Percentiles rank a stretch among this genome's conserved stretches.
These are phyloP conservation scores for Nomada fabriciana DNA, from an alignment of 2,888 invertebrate species.

Conservation along the genomic window DNA sequence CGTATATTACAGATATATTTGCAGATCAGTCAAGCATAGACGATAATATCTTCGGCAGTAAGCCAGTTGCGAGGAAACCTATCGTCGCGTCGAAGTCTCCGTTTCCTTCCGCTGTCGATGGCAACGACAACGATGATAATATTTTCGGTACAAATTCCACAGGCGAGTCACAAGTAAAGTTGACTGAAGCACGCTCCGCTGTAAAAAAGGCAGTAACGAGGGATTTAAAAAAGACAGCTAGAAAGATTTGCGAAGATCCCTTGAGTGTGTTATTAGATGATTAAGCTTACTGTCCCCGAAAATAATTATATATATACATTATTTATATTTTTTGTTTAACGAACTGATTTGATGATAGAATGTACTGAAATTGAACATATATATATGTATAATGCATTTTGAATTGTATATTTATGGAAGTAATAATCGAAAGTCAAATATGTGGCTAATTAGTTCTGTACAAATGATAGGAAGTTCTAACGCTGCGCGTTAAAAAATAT, in stretches of 20 bases:
- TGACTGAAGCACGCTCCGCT: slow-evolving; percentile 31
- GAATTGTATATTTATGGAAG: slow-evolving; percentile 24
- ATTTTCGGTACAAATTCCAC: slow-evolving; percentile 74
- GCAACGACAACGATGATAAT: slow-evolving; percentile 66
- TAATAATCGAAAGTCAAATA: not conserved
- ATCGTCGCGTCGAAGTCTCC: slow-evolving; percentile 59
- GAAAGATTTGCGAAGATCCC: slow-evolving; percentile 81
- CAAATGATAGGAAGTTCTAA: slow-evolving; percentile 28
- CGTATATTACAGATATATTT: slow-evolving; percentile 77
- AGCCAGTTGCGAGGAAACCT: slow-evolving; percentile 65
- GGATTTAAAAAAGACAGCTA: slow-evolving; percentile 81
- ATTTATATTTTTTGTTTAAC: slow-evolving; percentile 38
- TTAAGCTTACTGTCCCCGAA: slow-evolving; percentile 51
- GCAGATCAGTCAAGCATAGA: slow-evolving; percentile 78
- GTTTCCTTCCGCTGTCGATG: slow-evolving; percentile 72
- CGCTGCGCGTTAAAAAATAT: slow-evolving; percentile 33
- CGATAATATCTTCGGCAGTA: slow-evolving; percentile 78
- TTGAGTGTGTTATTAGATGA: slow-evolving; percentile 80
- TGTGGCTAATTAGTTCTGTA: slow-evolving; percentile 13
- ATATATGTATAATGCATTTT: not conserved
- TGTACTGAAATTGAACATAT: not conserved
- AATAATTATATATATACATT: slow-evolving; percentile 37
- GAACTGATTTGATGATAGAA: slow-evolving; percentile 8
- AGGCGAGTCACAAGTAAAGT: slow-evolving; percentile 26
- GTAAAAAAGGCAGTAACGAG: slow-evolving; percentile 77